Conservation (phyloP, 1,140 invertebrate species). For the Drosophila novamexicana region DNA sequence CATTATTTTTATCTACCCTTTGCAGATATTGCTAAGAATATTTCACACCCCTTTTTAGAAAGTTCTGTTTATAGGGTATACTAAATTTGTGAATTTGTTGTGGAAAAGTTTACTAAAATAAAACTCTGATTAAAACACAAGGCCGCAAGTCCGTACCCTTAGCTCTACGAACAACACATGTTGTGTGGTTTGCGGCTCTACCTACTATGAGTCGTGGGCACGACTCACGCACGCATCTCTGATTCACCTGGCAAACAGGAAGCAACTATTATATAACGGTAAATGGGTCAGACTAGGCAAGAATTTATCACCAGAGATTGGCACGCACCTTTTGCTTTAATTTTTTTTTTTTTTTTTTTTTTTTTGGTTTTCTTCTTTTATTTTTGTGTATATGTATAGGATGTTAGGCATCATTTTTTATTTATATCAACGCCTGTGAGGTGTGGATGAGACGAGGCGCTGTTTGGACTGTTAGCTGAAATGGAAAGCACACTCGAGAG, state of each 20-base stretch:
- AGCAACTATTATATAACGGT: slow-evolving; percentile 69
- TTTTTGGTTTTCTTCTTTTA: slow-evolving; percentile 21
- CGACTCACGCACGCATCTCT: slow-evolving; percentile 56
- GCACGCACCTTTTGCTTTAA: slow-evolving; percentile 62
- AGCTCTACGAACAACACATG: too few species aligned
- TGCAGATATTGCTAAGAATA: too few species aligned
- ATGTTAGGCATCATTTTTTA: slow-evolving; percentile 71
- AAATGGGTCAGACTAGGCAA: slow-evolving; percentile 55
- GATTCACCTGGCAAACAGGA: slow-evolving; percentile 50
- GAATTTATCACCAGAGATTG: slow-evolving; percentile 44
- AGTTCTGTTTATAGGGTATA: too few species aligned
- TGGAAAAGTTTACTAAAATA: too few species aligned
- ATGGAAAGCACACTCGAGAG: slow-evolving; percentile 80
- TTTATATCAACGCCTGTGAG: slow-evolving; percentile 59
- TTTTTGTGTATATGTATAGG: slow-evolving; percentile 27
- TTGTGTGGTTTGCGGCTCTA: too few species aligned
- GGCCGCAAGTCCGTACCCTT: too few species aligned
- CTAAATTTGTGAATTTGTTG: too few species aligned
- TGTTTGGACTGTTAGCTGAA: slow-evolving; percentile 63
- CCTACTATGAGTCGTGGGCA: neutral
- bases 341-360: slow-evolving; percentile 16
- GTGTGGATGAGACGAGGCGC: slow-evolving; percentile 16
- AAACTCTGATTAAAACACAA: too few species aligned
- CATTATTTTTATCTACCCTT: too few species aligned
- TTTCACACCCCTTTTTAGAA: too few species aligned